A percentile compares a stretch with the other conserved stretches of the same genome.
Evolutionary conservation across 2,797 vertebrate genomes (phyloP).

Genomic region (Peromyscus aztecus): DNA sequence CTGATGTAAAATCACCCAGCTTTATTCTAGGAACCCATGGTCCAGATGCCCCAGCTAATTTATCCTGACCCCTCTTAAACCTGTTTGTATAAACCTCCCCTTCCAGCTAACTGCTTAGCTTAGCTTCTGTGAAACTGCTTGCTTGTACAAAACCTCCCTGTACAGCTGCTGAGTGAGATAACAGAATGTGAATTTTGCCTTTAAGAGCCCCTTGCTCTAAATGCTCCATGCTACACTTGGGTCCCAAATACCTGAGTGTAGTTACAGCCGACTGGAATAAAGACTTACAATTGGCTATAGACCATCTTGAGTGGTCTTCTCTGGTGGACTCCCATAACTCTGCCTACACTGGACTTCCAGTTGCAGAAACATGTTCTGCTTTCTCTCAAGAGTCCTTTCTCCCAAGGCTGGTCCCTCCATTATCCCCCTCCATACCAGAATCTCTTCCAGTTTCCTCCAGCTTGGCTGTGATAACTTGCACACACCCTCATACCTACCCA

Average conservation of each 20-base stretch:
- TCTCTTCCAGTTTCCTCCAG: neutral
- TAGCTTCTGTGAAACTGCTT: neutral
- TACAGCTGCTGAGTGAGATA: neutral
- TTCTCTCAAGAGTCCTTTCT: neutral
- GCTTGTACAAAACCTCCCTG: neutral
- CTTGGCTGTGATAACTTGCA: neutral
- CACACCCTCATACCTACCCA: neutral
- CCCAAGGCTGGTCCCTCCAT: neutral
- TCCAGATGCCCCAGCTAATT: neutral
- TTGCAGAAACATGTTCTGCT: neutral
- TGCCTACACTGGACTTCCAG: neutral
- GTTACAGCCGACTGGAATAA: neutral
- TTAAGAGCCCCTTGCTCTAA: neutral
- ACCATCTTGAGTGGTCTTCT: neutral
- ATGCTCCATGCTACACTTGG: neutral
- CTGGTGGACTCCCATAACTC: neutral
- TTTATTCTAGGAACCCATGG: neutral
- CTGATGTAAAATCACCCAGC: neutral
- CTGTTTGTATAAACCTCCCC: neutral
- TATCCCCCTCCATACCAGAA: neutral
- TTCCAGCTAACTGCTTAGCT: neutral
- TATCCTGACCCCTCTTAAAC: neutral
- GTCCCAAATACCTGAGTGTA: neutral
- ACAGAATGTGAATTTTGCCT: neutral
- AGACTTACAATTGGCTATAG: neutral